phyloP scores from a whole-genome alignment of 2,888 invertebrate species.

The Glyphotaelius pellucidus region DNA sequence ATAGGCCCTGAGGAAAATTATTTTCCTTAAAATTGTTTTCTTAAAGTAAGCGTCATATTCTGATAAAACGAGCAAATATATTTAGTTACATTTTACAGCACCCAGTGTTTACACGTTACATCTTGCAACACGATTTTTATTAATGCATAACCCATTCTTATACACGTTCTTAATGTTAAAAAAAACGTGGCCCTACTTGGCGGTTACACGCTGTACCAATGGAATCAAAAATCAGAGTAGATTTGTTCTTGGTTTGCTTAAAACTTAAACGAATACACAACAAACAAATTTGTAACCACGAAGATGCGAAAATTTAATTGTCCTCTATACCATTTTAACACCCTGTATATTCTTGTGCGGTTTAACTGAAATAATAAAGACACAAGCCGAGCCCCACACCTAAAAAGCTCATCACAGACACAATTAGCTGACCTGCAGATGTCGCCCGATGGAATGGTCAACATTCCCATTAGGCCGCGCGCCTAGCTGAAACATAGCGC shows the following conservation, averaged over 20 bases:
- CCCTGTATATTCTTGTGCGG: not conserved
- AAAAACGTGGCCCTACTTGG: no score
- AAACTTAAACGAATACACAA: not conserved
- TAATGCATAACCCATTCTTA: no score
- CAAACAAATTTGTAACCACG: not conserved
- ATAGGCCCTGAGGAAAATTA: no score
- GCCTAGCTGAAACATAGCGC: not conserved
- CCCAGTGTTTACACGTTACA: no score
- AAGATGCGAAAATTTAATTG: constrained; percentile 11
- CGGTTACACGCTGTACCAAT: no score
- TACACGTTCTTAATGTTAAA: no score
- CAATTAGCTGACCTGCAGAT: constrained; percentile 63
- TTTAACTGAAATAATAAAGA: constrained; percentile 60
- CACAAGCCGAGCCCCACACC: constrained; percentile 39
- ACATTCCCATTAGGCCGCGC: constrained; percentile 42
- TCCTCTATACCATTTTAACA: not conserved
- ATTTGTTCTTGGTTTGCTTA: not conserved
- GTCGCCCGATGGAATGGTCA: constrained; percentile 50
- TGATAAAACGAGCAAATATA: no score
- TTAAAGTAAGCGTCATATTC: no score
- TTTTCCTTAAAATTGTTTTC: no score
- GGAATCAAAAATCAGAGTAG: no score
- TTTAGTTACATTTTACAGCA: no score
- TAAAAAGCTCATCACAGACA: constrained; percentile 54
- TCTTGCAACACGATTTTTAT: no score